Percentiles rank a stretch among this genome's conserved stretches.
Evolutionary conservation across 1,140 invertebrate genomes (phyloP).

Genomic region (Orussus abietinus): DNA sequence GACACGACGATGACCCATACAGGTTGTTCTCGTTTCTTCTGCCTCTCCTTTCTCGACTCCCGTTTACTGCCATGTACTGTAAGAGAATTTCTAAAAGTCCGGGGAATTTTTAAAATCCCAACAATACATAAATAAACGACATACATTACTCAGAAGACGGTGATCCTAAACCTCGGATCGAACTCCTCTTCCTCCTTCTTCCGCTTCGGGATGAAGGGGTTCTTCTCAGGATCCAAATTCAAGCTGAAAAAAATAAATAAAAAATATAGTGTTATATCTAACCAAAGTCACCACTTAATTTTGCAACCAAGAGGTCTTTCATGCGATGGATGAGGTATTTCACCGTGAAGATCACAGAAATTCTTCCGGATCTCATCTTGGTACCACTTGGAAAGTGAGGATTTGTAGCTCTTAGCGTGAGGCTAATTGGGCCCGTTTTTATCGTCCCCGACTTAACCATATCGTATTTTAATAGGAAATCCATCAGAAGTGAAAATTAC

Average conservation of each 20-base stretch:
- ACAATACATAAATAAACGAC: no score
- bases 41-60: no score
- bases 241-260: conserved; percentile 56
- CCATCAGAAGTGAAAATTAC: no score
- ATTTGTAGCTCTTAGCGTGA: conserved; percentile 9
- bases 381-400: background rate
- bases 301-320: background rate
- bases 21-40: no score
- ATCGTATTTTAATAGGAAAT: no score
- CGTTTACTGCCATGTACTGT: no score
- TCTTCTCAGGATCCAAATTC: conserved; percentile 73
- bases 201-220: conserved; percentile 71
- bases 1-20: no score
- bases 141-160: no score
- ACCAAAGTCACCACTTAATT: no score
- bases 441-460: no score
- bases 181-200: conserved; percentile 60
- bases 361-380: background rate
- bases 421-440: conserved; percentile 6
- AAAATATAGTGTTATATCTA: conserved; percentile 12
- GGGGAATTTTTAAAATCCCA: no score
- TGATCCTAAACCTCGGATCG: conserved; percentile 32
- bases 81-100: no score
- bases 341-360: background rate
- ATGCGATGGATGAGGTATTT: conserved; percentile 1